Evolutionary conservation across 1,140 invertebrate genomes (phyloP).

Genomic region (Drosophila varians): DNA sequence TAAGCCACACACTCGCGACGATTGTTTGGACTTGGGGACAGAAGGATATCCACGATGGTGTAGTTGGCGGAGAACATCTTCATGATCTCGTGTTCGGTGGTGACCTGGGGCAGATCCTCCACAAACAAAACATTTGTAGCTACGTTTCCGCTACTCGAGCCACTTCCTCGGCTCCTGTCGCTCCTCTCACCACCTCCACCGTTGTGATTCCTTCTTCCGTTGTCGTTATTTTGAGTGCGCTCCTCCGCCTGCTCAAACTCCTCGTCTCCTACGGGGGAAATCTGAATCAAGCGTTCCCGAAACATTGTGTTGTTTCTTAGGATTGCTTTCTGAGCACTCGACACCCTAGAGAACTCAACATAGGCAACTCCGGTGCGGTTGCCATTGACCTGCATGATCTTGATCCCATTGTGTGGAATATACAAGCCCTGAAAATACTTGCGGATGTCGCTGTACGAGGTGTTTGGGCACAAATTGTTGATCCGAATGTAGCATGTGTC

Average conservation of each 20-base stretch:
- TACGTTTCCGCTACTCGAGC: background rate
- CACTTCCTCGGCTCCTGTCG: conserved; percentile 2
- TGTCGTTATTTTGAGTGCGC: conserved; percentile 14
- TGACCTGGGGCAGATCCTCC: conserved; percentile 89
- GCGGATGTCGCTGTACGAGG: conserved; percentile 90
- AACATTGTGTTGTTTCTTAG: conserved; percentile 85
- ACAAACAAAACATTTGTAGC: conserved; percentile 86
- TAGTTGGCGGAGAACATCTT: conserved; percentile 89
- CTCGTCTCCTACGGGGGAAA: conserved; percentile 62
- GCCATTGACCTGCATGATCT: conserved; percentile 91
- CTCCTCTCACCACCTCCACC: conserved; percentile 5
- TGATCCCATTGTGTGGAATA: conserved; percentile 92
- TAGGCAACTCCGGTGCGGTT: conserved; percentile 91
- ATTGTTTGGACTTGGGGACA: conserved; percentile 85
- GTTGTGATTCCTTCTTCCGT: conserved; percentile 4
- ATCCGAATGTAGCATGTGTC: conserved; percentile 88
- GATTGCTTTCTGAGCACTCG: conserved; percentile 89
- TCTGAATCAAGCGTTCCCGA: conserved; percentile 84
- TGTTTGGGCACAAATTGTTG: conserved; percentile 87
- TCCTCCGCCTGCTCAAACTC: conserved; percentile 73
- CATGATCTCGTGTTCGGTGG: conserved; percentile 90
- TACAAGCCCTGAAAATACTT: conserved; percentile 91
- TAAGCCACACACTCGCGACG: conserved; percentile 87
- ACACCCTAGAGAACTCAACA: conserved; percentile 89
- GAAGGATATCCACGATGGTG: conserved; percentile 89